Evolutionary conservation across 2,113 vertebrate species (phyloP).

Genomic region (Istiophorus platypterus): DNA sequence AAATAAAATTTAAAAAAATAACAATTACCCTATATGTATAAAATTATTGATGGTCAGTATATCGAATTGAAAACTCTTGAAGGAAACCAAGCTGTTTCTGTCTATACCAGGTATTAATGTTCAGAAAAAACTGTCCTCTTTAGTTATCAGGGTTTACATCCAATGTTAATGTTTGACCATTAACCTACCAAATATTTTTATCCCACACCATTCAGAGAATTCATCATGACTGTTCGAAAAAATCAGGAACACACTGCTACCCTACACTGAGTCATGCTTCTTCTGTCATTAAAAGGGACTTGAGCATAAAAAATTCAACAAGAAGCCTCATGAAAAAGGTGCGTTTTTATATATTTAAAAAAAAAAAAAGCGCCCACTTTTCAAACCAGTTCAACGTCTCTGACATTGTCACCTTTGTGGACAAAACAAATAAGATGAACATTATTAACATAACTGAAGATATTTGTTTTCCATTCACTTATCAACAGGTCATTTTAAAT

Average conservation of each 20-base stretch:
- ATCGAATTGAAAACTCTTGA: background rate
- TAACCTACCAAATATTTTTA: background rate
- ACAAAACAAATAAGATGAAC: background rate
- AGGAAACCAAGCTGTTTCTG: background rate
- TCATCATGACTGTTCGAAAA: conserved; percentile 23
- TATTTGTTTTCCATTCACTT: background rate
- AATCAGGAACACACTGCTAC: conserved; percentile 21
- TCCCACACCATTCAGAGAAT: background rate
- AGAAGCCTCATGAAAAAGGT: background rate
- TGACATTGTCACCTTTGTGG: background rate
- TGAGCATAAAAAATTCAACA: background rate
- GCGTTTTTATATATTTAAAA: background rate
- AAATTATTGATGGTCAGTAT: background rate
- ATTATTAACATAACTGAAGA: background rate
- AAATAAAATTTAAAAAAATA: background rate
- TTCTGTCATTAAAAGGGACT: conserved; percentile 33
- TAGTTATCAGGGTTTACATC: background rate
- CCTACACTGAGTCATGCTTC: conserved; percentile 39
- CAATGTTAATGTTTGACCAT: background rate
- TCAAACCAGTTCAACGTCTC: background rate
- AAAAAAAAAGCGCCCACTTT: no score
- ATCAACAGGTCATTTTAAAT: conserved; percentile 16
- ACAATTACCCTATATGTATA: background rate
- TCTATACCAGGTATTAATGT: background rate
- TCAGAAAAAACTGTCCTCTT: background rate